Percentiles rank a stretch among this genome's conserved stretches.
phyloP scores from a whole-genome alignment of 1,140 invertebrate species.

The Trichogramma pretiosum region DNA sequence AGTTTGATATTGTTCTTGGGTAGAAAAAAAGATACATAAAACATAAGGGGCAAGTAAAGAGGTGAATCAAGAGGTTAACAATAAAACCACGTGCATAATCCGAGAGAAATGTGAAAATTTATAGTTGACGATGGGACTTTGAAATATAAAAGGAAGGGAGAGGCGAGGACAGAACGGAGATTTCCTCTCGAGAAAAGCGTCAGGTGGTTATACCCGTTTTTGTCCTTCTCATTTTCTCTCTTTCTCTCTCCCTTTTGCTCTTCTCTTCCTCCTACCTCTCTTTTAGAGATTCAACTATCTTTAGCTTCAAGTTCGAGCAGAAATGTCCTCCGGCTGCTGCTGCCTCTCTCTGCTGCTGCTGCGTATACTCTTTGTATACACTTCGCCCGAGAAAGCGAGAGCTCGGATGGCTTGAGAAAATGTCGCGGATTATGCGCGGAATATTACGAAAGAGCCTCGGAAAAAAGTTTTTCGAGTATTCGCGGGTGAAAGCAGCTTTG shows the following conservation, averaged over 20 bases:
- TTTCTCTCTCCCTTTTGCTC: slow-evolving; percentile 5
- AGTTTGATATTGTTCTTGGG: too few relatives aligned
- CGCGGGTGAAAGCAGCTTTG: not conserved
- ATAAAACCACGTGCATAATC: too few relatives aligned
- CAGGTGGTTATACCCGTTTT: slow-evolving; percentile 17
- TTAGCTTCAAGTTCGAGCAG: slow-evolving; percentile 11
- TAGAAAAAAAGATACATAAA: too few relatives aligned
- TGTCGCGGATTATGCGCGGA: slow-evolving; percentile 14
- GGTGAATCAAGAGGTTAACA: too few relatives aligned
- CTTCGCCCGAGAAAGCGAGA: too few relatives aligned
- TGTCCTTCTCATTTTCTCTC: too few relatives aligned
- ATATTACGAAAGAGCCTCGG: slow-evolving; percentile 4
- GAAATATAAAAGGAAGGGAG: not conserved
- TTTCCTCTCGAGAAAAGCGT: slow-evolving; percentile 5
- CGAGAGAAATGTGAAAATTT: slow-evolving; percentile 5
- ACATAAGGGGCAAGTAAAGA: too few relatives aligned
- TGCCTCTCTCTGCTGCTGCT: too few relatives aligned
- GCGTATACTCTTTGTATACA: too few relatives aligned
- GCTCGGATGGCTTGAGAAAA: slow-evolving; percentile 9
- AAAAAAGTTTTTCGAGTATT: slow-evolving; percentile 14
- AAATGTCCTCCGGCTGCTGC: slow-evolving; percentile 4
- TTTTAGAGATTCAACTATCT: not conserved
- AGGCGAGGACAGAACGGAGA: not conserved
- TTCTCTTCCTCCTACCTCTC: not conserved
- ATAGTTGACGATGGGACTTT: not conserved